Evolutionary conservation across 2,888 invertebrate species (phyloP).

Genomic region (Meghimatium bilineatum): DNA sequence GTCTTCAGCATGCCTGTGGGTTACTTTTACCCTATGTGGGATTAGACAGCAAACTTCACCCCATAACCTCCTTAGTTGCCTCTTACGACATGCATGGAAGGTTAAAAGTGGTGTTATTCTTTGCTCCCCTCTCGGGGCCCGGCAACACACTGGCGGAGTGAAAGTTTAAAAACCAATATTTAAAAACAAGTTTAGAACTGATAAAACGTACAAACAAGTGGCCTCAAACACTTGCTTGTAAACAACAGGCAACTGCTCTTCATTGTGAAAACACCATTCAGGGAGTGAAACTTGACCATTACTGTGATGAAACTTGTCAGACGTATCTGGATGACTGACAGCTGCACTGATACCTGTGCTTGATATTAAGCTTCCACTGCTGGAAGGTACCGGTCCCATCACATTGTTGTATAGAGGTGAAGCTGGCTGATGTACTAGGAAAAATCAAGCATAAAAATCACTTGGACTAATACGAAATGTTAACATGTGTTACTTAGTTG

Average conservation of each 20-base stretch:
- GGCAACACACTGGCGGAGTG: too few species aligned
- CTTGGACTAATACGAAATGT: neutral
- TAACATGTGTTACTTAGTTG: too few species aligned
- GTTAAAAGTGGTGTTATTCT: too few species aligned
- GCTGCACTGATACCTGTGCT: neutral
- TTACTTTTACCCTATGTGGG: too few species aligned
- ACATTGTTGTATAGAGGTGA: neutral
- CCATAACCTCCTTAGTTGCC: too few species aligned
- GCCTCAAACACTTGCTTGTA: conserved; percentile 74
- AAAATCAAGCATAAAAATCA: neutral
- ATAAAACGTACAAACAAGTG: conserved; percentile 63
- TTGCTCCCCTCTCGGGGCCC: too few species aligned
- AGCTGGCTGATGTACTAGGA: neutral
- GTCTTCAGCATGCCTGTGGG: too few species aligned
- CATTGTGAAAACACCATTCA: conserved; percentile 63
- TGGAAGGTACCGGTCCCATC: neutral
- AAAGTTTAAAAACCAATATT: too few species aligned
- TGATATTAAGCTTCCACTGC: neutral
- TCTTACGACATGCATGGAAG: too few species aligned
- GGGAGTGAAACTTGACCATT: conserved; percentile 52
- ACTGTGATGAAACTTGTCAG: neutral
- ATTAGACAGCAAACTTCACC: too few species aligned
- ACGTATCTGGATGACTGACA: neutral
- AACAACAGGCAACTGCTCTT: conserved; percentile 67
- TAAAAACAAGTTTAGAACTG: too few species aligned